phyloP scores from a whole-genome alignment of 2,113 vertebrate genomes.

The Puntigrus tetrazona region DNA sequence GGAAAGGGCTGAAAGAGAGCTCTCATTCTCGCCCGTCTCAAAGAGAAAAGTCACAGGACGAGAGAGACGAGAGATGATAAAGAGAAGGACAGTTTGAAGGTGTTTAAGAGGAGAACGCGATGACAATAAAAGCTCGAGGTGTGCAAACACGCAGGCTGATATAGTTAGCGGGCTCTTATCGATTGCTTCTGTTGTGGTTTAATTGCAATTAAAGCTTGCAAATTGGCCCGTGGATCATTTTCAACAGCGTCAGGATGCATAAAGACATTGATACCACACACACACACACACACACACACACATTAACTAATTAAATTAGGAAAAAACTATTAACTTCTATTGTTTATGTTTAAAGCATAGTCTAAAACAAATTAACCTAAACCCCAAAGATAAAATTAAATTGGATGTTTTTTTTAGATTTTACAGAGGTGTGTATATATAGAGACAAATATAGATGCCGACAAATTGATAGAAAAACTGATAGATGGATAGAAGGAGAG shows the following conservation, averaged over 20 bases:
- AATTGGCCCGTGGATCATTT: conserved; percentile 68
- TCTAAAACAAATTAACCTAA: neutral
- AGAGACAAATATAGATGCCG: too few species aligned
- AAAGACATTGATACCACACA: conserved; percentile 56
- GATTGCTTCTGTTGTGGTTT: conserved; percentile 74
- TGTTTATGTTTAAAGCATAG: neutral
- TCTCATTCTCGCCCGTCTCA: neutral
- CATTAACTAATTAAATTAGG: neutral
- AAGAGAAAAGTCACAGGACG: conserved; percentile 3
- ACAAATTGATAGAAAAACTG: neutral
- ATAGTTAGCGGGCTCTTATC: conserved; percentile 55
- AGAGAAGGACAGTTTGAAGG: neutral
- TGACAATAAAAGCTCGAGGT: neutral
- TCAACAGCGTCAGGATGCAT: conserved; percentile 63
- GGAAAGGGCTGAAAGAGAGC: conserved; percentile 38
- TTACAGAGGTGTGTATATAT: neutral
- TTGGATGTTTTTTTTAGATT: neutral
- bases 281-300: conserved; percentile 31
- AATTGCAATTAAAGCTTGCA: conserved; percentile 77
- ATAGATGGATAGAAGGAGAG: neutral
- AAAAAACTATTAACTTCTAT: neutral
- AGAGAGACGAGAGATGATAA: neutral
- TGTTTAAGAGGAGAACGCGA: conserved; percentile 29
- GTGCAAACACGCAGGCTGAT: neutral
- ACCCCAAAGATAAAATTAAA: neutral